phyloP scores from a whole-genome alignment of 1,140 invertebrate genomes.

The Cydia splendana region DNA sequence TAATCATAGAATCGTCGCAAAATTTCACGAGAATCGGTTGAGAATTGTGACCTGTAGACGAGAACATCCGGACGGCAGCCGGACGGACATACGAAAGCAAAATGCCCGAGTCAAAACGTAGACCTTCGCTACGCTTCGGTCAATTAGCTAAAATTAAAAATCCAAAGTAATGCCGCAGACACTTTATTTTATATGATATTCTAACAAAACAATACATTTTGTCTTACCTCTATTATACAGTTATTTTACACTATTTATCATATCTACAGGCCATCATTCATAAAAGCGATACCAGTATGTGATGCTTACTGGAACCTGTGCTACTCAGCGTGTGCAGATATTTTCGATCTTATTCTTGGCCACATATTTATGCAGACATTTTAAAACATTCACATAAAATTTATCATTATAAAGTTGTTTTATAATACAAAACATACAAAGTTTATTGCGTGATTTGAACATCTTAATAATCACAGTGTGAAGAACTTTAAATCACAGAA shows the following conservation, averaged over 20 bases:
- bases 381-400: conserved; percentile 15
- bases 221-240: not conserved
- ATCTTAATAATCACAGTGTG: conserved; percentile 14
- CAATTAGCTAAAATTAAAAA: not conserved
- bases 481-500: conserved; percentile 25
- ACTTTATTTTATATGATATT: conserved; percentile 27
- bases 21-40: no score
- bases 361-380: not conserved
- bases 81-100: no score
- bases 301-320: not conserved
- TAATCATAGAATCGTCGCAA: no score
- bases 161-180: conserved; percentile 2
- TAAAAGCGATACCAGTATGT: not conserved
- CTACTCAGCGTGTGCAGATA: conserved; percentile 12
- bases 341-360: not conserved
- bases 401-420: conserved; percentile 2
- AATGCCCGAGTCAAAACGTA: no score
- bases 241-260: conserved; percentile 22
- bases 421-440: conserved; percentile 25
- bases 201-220: conserved; percentile 34
- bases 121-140: no score
- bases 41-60: no score
- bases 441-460: conserved; percentile 26
- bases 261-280: conserved; percentile 3
- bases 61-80: no score